Base-by-base conservation (phyloP, 2,888 invertebrate genomes). In the Entomobrya proxima region DNA sequence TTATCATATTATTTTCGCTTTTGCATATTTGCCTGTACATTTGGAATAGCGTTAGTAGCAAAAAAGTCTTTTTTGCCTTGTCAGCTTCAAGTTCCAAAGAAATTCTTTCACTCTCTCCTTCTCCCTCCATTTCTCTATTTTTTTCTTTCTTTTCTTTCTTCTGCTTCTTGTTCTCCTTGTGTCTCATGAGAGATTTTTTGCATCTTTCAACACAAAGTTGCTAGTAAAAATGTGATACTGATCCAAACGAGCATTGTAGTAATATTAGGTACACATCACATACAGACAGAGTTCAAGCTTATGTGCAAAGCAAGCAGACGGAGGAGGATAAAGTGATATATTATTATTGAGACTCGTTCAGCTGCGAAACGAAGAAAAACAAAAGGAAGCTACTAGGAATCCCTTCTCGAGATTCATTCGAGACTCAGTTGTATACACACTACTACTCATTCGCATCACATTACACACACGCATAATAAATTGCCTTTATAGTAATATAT, bases 381-480 rank as follows among this genome's bases (percentile, higher is more conserved):
- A 69, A 69, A 64, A 69, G 69, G 69, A 69, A 76, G 58, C 69
- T 44, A 69, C 15, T 69, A 69, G 69, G 9, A 27, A 47, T 64
- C 61, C 61, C 18, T 35, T 18, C 61, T 7, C 32, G 32, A 61
- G 32, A 61, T 61, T 15, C 27, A 47, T 47, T 67, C 40, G 44
- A 24, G 30, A 9, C 69, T 18, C 44, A 44, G 69, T 44, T 69
- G 44, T 44, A 24, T 69, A 24, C 69, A 44, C 69, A 69, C 69
- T 44, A 11, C 30, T 61, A 40, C 69, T n/a, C n/a, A n/a, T n/a
- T n/a, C n/a, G n/a, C n/a, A n/a, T 44, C 44, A 44, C 44, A 44
- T 44, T 15, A 74, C 52, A 24, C 47, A 77, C 58, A 77, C 77
- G 61, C 77, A 77, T 77, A 77, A 77, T 77, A 77, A 77, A 77